Evolutionary conservation across 2,888 invertebrate species (phyloP), one percentile per base, ranked within the genome.

Genomic region (Xylocampa areola): DNA sequence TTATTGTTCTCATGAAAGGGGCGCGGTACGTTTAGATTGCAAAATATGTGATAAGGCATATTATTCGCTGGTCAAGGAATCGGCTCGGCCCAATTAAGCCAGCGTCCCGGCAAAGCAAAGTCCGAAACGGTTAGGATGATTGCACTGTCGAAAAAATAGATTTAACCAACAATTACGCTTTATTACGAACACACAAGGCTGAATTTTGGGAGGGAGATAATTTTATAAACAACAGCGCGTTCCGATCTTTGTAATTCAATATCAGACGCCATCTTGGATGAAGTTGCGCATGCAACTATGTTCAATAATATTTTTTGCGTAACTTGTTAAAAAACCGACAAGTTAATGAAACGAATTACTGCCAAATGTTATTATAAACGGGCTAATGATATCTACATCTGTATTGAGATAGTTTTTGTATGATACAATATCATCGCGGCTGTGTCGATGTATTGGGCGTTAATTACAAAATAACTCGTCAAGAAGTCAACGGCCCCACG

Each of bases 401-500:
- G 72, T 74, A 73, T 71, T 69, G 68, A 72, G 68, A 63, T 61
- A 58, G 33, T 70, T 71, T 78, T 76, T 82, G 76, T 81, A 64
- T 73, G 50, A 68, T 54, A 68, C 68, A 72, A 70, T 75, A 76
- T 73, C 74, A 79, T 76, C 74, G 72, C 65, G 68, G 71, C 52
- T 64, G 54, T 68, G 74, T 68, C 64, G 72, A 77, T 79, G 76
- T 81, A 82, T 86, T 79, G 78, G 77, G 82, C 84, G 83, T 80
- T 88, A 88, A 87, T 89, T 88, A 86, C 83, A 79, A 83, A 82
- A 82, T 82, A 80, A 80, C 79, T 81, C 74, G 77, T 77, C 77
- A 78, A 79, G 75, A 75, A 83, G 86, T 85, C 86, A 84, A 71
- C 67, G 86, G 72, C 84, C 84, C 73, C 73, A 63, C 69, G 73